A percentile compares a stretch with the other conserved stretches of the same genome.
These are phyloP conservation scores for Dryobota labecula DNA, from an alignment of 2,888 invertebrate genomes.

Conservation along the genomic window DNA sequence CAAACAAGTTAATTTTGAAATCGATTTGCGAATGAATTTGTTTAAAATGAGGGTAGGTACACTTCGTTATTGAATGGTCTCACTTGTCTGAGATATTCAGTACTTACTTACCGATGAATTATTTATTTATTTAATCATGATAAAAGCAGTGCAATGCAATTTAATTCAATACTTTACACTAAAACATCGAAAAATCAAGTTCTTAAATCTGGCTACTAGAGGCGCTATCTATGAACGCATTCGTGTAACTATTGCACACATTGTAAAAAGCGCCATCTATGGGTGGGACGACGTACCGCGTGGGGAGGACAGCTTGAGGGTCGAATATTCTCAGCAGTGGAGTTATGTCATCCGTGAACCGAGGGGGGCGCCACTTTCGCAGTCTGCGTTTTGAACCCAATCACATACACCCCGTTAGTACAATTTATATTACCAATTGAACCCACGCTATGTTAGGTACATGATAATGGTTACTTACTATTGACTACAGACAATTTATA, in stretches of 20 bases:
- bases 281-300: slow-evolving; percentile 88
- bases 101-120: slow-evolving; percentile 65
- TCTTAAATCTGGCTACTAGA: slow-evolving; percentile 63
- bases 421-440: slow-evolving; percentile 66
- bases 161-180: slow-evolving; percentile 51
- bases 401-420: slow-evolving; percentile 75
- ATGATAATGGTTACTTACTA: slow-evolving; percentile 71
- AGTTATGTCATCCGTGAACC: slow-evolving; percentile 94
- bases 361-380: slow-evolving; percentile 96
- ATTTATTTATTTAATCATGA: slow-evolving; percentile 50
- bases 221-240: slow-evolving; percentile 82
- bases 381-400: slow-evolving; percentile 90
- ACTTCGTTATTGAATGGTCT: slow-evolving; percentile 39
- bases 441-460: slow-evolving; percentile 69
- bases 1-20: slow-evolving; percentile 58
- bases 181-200: slow-evolving; percentile 53
- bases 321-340: slow-evolving; percentile 94
- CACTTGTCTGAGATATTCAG: slow-evolving; percentile 34
- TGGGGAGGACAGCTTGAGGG: slow-evolving; percentile 91
- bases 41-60: slow-evolving; percentile 56
- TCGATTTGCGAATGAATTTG: slow-evolving; percentile 48
- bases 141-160: slow-evolving; percentile 70
- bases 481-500: slow-evolving; percentile 63
- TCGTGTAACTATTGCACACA: slow-evolving; percentile 79
- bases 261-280: slow-evolving; percentile 86